phyloP scores from a whole-genome alignment of 1,140 invertebrate genomes.

The Mycetomoellerius zeteki region DNA sequence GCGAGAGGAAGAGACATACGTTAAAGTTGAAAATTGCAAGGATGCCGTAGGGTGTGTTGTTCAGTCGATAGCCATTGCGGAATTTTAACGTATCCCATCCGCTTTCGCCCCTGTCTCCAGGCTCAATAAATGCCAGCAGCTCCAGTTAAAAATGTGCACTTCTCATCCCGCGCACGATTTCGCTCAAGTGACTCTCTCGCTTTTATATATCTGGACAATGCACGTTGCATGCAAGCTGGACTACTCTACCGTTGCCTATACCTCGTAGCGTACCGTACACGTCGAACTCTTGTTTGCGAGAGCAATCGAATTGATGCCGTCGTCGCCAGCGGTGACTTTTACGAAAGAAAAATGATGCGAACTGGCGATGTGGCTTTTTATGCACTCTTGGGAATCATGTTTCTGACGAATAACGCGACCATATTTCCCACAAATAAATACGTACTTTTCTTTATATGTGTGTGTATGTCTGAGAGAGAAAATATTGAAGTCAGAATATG shows the following conservation, averaged over 20 bases:
- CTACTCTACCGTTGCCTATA: background rate
- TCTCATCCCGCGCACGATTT: conserved; percentile 25
- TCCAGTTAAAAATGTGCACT: conserved; percentile 17
- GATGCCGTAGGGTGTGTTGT: conserved; percentile 9
- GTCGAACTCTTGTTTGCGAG: conserved; percentile 5
- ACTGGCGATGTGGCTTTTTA: conserved; percentile 15
- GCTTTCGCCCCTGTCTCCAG: background rate
- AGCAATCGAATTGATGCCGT: background rate
- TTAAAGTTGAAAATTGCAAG: conserved; percentile 51
- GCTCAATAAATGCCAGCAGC: background rate
- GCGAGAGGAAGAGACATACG: background rate
- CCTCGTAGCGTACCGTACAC: background rate
- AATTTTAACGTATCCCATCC: conserved; percentile 36
- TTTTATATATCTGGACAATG: conserved; percentile 40
- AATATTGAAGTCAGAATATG: background rate
- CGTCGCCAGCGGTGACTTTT: background rate
- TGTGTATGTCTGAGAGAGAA: background rate
- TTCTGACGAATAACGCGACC: background rate
- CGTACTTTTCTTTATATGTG: background rate
- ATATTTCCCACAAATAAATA: background rate
- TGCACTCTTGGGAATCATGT: background rate
- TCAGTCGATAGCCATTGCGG: conserved; percentile 28
- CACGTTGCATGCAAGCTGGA: background rate
- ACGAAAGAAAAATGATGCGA: conserved; percentile 20
- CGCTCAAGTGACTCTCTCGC: conserved; percentile 24